Percentiles rank a stretch among this genome's conserved stretches.
phyloP scores from a whole-genome alignment of 2,888 invertebrate species.

The Clivina fossor region DNA sequence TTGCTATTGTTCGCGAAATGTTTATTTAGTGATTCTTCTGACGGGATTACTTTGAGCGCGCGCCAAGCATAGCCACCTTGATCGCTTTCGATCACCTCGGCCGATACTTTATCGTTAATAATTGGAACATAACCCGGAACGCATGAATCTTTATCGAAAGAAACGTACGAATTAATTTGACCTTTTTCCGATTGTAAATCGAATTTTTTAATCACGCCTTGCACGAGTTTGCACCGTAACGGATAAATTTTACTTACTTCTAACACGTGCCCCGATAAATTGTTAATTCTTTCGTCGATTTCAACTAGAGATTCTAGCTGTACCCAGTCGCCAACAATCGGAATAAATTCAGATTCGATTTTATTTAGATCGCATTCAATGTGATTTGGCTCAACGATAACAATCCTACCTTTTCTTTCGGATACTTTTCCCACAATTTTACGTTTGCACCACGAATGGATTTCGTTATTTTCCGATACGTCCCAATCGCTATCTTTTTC shows the following conservation, averaged over 20 bases:
- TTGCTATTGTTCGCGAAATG: constrained; percentile 27
- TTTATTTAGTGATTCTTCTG: constrained; percentile 36
- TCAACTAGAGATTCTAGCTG: constrained; percentile 65
- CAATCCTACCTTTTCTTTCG: constrained; percentile 49
- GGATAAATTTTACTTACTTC: constrained; percentile 63
- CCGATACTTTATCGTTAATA: constrained; percentile 64
- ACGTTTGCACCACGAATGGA: constrained; percentile 45
- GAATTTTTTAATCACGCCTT: constrained; percentile 57
- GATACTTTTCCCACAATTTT: constrained; percentile 53
- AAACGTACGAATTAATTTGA: constrained; percentile 60
- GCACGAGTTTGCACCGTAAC: constrained; percentile 59
- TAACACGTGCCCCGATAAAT: constrained; percentile 60
- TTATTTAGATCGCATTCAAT: constrained; percentile 64
- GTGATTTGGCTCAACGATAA: constrained; percentile 58
- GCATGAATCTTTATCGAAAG: constrained; percentile 61
- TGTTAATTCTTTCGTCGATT: constrained; percentile 59
- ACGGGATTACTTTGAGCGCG: constrained; percentile 56
- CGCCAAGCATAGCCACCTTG: constrained; percentile 63
- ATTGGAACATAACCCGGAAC: constrained; percentile 58
- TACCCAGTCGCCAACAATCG: constrained; percentile 70
- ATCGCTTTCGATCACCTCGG: constrained; percentile 73
- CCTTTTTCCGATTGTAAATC: constrained; percentile 53
- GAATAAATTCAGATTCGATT: constrained; percentile 65
- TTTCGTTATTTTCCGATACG: constrained; percentile 45
- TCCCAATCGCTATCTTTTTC: constrained; percentile 50